Percentiles rank a stretch among this genome's conserved stretches.
Conservation (phyloP, 1,140 invertebrate genomes). For the Chironomus tepperi region DNA sequence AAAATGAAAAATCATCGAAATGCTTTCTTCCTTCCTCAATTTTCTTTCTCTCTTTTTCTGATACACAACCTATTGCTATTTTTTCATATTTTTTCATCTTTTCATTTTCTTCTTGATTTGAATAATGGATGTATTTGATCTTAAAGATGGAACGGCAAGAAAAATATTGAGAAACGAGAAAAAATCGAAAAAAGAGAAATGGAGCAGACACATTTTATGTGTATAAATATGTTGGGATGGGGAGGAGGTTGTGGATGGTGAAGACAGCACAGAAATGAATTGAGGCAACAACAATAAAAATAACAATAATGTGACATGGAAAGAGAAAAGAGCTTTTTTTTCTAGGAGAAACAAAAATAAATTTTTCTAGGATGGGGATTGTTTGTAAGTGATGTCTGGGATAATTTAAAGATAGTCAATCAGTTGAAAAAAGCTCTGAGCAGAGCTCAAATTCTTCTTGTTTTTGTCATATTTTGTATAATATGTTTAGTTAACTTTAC, state of each 20-base stretch:
- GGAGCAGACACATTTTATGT: not conserved
- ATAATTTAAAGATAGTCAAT: too few species aligned
- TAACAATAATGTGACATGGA: not conserved
- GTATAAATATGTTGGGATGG: not conserved
- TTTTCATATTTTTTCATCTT: not conserved
- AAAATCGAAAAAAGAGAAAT: not conserved
- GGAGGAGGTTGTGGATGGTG: not conserved
- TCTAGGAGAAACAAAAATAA: too few species aligned
- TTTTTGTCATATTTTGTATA: too few species aligned
- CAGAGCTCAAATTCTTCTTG: too few species aligned
- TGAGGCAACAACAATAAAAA: not conserved
- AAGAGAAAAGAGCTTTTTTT: too few species aligned
- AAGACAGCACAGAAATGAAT: not conserved
- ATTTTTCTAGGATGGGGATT: too few species aligned
- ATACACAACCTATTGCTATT: too few species aligned
- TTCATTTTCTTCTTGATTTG: not conserved
- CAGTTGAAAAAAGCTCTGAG: too few species aligned
- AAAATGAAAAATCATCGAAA: slow-evolving; percentile 4
- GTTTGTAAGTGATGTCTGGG: too few species aligned
- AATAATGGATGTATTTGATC: slow-evolving; percentile 13
- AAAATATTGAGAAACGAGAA: too few species aligned
- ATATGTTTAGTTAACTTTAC: too few species aligned
- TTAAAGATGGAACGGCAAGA: not conserved
- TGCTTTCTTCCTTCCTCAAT: not conserved
- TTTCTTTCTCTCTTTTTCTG: not conserved